Evolutionary conservation across 23 tunicate species (phyloP), one percentile per base, ranked within the genome.

Genomic region (Halocynthia roretzi): DNA sequence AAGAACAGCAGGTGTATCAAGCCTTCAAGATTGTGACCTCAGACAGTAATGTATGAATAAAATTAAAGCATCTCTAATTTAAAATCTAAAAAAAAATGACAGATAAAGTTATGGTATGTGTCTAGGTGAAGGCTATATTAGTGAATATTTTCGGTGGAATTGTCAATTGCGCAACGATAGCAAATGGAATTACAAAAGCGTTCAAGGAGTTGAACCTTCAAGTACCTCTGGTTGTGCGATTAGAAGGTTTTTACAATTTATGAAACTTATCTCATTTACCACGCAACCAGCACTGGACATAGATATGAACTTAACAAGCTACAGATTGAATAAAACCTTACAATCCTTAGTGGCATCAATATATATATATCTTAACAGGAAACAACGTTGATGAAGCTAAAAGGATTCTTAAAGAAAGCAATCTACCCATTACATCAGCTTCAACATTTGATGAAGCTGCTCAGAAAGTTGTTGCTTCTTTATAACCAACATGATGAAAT

Each of bases 81-180:
- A 15, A 12, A 12, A 2, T 21, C 21, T 12, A 2, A 31, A 2
- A 68, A 15, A 1, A 19, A 1, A 68, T 19, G 19, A 2, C 48
- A 5, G 77, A 17, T 17, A 72, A 19, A 62, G 50, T n/a, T 71
- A 44, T 71, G 14, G 10, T 11, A 40, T 9, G 12, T 11, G 20
- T 80, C 17, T 12, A 91, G 91, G 91, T 91, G 6, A 62, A 91
- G 67, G 87, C 97, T 0, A 91, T 91, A 70, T 70, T 93, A 62
- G 98, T 93, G 58, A 94, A 94, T 53, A 94, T 94, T 12, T 94
- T 94, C 68, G 98, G 93, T n/a, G 98, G 98, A 50, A 94, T 94
- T 51, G 98, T 94, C 53, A 95, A 94, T 66, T 94, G 98, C 57
- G 89, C 82, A 52, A 94, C 78, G 44, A 92, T 94, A 22, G 98